Evolutionary conservation across 2,113 vertebrate species (phyloP), one percentile per base, ranked within the genome.

Genomic region (Triplophysa rosa): DNA sequence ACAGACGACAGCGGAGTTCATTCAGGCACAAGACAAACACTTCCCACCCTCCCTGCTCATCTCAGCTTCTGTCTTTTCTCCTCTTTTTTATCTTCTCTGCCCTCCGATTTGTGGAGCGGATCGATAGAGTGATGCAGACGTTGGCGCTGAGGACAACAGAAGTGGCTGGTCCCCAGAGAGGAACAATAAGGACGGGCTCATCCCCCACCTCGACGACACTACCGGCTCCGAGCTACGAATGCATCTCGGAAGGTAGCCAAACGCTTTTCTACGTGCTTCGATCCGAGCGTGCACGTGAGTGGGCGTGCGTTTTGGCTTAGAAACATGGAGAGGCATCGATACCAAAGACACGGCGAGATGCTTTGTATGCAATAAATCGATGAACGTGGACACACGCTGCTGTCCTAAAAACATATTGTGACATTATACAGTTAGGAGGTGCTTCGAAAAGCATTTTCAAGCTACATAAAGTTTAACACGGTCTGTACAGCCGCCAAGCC

Each of bases 401-500:
- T 47, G 42, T 68, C 74, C 83, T 84, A 61, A 80, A 62, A 78
- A 65, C 63, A 80, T 71, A 80, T 67, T 68, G 63, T 68, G 0
- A 87, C 91, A 90, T 93, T 93, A 94, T 93, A 89, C 88, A 92
- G 92, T 90, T 90, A 88, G 91, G 89, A 92, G 87, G 91, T 83
- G 92, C 80, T 92, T 91, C 90, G 90, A 92, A 92, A 93, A 88
- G 90, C 93, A 91, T 90, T 94, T 95, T 93, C 92, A 94, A 94
- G 93, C 92, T 90, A 94, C 94, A 95, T 94, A 94, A 94, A 95
- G 92, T 94, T 95, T 95, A 95, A 94, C 93, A 93, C 91, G 92
- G 71, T 92, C 92, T 92, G 92, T 93, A 93, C 94, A 93, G 92
- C 93, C 93, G 93, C 93, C 93, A 90, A 92, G 91, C 92, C 91